Conservation (phyloP, 35 echinoderm and acorn worm genomes). For the Apostichopus californicus region DNA sequence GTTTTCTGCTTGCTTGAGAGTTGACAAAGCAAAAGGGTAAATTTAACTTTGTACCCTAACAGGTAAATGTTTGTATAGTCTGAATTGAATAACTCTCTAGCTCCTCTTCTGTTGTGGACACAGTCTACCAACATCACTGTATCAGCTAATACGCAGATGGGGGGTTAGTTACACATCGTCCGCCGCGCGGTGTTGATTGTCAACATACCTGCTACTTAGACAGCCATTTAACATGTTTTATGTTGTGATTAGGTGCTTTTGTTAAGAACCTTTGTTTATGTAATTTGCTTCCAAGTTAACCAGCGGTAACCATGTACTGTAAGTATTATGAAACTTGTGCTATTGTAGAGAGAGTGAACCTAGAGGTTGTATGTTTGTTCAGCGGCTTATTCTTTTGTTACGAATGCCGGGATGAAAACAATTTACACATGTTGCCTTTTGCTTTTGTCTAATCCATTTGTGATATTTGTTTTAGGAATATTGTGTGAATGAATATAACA, state of each 20-base stretch:
- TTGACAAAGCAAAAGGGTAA: not conserved
- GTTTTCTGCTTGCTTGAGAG: not conserved
- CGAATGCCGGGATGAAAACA: no score
- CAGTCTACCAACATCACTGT: no score
- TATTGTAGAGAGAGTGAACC: not conserved
- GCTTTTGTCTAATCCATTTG: no score
- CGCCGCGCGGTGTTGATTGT: not conserved
- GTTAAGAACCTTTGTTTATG: constrained; percentile 9
- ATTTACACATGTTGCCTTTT: no score
- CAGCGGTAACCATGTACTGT: not conserved
- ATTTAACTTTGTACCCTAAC: constrained; percentile 4
- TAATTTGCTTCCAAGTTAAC: not conserved
- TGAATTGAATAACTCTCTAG: not conserved
- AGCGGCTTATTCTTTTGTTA: no score
- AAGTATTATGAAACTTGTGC: not conserved
- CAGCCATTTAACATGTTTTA: not conserved
- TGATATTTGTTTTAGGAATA: no score
- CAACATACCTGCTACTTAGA: constrained; percentile 3
- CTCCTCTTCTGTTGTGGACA: not conserved
- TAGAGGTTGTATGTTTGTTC: no score
- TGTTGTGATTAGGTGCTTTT: constrained; percentile 1
- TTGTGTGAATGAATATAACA: no score
- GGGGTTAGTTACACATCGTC: not conserved
- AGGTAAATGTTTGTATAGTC: not conserved
- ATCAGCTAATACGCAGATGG: not conserved